phyloP scores from a whole-genome alignment of 2,888 invertebrate species.

The Agrochola litura region DNA sequence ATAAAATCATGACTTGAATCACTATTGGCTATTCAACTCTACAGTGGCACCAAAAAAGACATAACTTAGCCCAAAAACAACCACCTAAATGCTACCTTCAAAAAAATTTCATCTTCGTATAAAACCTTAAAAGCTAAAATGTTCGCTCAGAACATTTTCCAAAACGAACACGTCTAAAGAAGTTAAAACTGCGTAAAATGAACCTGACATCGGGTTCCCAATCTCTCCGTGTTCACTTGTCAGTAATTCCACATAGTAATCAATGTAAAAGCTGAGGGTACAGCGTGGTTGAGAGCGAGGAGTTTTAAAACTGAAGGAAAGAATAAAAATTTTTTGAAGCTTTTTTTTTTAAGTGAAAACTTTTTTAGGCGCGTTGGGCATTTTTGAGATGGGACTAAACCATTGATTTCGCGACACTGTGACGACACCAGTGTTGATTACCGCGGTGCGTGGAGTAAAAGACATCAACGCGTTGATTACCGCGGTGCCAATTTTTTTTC shows the following conservation, averaged over 20 bases:
- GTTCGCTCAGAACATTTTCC: conserved; percentile 20
- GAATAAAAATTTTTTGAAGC: no score
- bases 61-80: neutral
- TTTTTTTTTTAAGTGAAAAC: no score
- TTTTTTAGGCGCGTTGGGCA: no score
- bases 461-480: no score
- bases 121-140: conserved; percentile 20
- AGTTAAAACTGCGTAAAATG: conserved; percentile 59
- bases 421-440: no score
- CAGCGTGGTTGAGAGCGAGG: conserved; percentile 45
- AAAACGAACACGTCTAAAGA: conserved; percentile 31
- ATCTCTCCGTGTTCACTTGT: conserved; percentile 61
- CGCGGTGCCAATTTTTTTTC: no score
- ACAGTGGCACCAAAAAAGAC: no score
- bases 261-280: conserved; percentile 66
- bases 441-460: no score
- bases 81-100: neutral
- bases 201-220: conserved; percentile 58
- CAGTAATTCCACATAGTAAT: conserved; percentile 71
- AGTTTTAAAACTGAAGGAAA: neutral
- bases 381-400: no score
- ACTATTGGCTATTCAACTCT: neutral
- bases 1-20: neutral
- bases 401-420: no score
- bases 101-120: neutral